Evolutionary conservation across 2,888 invertebrate species (phyloP), one percentile per base, ranked within the genome.

Genomic region (Drosophila ustulata): DNA sequence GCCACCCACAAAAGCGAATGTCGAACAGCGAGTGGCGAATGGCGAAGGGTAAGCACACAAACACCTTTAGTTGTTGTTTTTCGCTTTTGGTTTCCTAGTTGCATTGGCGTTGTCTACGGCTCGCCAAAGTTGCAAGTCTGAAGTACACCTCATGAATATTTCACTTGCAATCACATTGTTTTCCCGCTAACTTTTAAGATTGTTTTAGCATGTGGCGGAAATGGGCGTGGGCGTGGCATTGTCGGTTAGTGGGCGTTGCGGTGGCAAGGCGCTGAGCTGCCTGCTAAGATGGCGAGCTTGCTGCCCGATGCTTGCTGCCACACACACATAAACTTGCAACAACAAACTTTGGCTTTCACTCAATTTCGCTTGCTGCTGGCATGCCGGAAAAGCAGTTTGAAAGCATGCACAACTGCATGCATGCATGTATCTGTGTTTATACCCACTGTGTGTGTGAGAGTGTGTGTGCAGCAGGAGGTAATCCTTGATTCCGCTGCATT

Each of bases 111-210:
- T 76, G 68, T 75, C 71, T 75, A 51, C 57, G 56, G 62, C 43
- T 55, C 47, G 52, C 53, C 71, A 65, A 56, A 56, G 71, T 71
- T 66, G 75, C 70, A 59, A 57, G 57, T 51, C 46, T 56, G 56
- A 30, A 66, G 64, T 64, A 55, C 64, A 75, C 50, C 81, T 82
- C 86, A 89, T 89, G 89, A 88, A 89, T 89, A 89, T 88, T 89
- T 89, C 89, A 89, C 82, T 84, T 78, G 84, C 88, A 88, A 89
- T 89, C 89, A 89, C 89, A 89, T 88, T 88, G 87, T 88, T 88
- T 88, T 88, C 74, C 80, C 88, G 88, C 81, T 81, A 85, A 88
- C 85, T 86, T 86, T 83, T 82, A 80, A 86, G 85, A 86, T 88
- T 87, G 85, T 87, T 86, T 82, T 85, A 85, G 80, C 85, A 85